Conservation (phyloP, 2,888 invertebrate genomes). For the Clusia tigrina region DNA sequence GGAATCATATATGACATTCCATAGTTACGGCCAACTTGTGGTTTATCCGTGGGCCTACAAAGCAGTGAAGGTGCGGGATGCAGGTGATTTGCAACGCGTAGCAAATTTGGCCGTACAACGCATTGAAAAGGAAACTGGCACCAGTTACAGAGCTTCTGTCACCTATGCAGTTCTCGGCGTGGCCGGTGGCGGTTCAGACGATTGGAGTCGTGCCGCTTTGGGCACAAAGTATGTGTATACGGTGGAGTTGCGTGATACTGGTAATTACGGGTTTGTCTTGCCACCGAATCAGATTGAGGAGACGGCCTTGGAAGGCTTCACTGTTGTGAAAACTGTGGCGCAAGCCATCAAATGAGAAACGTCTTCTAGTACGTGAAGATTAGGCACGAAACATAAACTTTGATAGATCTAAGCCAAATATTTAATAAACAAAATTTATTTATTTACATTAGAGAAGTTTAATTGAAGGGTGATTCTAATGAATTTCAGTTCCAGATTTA, state of each 20-base stretch:
- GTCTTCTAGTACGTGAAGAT: conserved; percentile 16
- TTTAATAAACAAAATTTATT: neutral
- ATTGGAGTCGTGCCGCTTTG: conserved; percentile 55
- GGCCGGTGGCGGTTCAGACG: conserved; percentile 63
- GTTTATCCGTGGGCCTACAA: conserved; percentile 62
- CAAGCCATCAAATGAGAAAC: conserved; percentile 37
- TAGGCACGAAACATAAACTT: conserved; percentile 12
- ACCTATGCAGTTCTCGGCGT: conserved; percentile 58
- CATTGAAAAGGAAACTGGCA: conserved; percentile 52
- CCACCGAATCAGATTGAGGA: conserved; percentile 55
- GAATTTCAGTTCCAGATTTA: neutral
- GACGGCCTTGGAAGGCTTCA: conserved; percentile 55
- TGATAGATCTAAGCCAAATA: conserved; percentile 2
- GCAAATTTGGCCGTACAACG: conserved; percentile 52
- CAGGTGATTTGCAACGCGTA: conserved; percentile 48
- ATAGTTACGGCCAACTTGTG: conserved; percentile 71
- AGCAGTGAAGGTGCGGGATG: conserved; percentile 53
- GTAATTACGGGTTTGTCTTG: conserved; percentile 54
- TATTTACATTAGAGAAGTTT: neutral
- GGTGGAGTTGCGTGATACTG: conserved; percentile 59
- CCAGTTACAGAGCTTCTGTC: conserved; percentile 48
- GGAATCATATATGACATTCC: conserved; percentile 78
- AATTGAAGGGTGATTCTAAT: neutral
- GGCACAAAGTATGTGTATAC: conserved; percentile 59
- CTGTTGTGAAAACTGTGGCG: conserved; percentile 55